Evolutionary conservation across 2,888 invertebrate genomes (phyloP).

Genomic region (Helicoverpa assulta): DNA sequence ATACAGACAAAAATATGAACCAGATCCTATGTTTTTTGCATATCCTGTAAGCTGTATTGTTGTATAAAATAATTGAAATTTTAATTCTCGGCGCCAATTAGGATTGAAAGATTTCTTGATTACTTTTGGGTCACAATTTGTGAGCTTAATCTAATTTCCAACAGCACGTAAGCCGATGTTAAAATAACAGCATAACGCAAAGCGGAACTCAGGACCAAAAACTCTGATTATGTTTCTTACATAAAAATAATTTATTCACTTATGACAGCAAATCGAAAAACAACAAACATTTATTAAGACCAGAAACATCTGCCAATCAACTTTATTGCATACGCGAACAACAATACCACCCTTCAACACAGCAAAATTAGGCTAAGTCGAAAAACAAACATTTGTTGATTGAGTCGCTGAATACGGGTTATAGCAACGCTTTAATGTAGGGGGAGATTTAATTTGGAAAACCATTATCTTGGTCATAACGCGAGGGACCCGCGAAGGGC

Average conservation of each 20-base stretch:
- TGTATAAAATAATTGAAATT: neutral
- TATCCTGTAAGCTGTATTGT: neutral
- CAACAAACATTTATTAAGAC: slow-evolving; percentile 70
- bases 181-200: neutral
- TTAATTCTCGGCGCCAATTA: neutral
- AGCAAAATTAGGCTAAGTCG: slow-evolving; percentile 79
- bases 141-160: neutral
- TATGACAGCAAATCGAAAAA: slow-evolving; percentile 69
- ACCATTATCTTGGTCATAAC: slow-evolving; percentile 72
- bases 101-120: too few species aligned
- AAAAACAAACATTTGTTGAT: slow-evolving; percentile 87
- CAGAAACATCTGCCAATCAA: slow-evolving; percentile 80
- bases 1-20: slow-evolving; percentile 50
- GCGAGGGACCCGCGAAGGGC: slow-evolving; percentile 64
- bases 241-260: slow-evolving; percentile 13
- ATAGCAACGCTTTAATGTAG: slow-evolving; percentile 66
- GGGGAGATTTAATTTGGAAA: slow-evolving; percentile 83
- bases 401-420: slow-evolving; percentile 80
- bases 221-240: neutral
- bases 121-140: neutral
- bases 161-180: neutral
- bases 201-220: neutral
- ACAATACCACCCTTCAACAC: slow-evolving; percentile 73
- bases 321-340: slow-evolving; percentile 63
- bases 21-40: slow-evolving; percentile 26